A percentile compares a stretch with the other conserved stretches of the same genome.
Conservation (phyloP, 2,888 invertebrate species). For the Acanthopleura granulata region DNA sequence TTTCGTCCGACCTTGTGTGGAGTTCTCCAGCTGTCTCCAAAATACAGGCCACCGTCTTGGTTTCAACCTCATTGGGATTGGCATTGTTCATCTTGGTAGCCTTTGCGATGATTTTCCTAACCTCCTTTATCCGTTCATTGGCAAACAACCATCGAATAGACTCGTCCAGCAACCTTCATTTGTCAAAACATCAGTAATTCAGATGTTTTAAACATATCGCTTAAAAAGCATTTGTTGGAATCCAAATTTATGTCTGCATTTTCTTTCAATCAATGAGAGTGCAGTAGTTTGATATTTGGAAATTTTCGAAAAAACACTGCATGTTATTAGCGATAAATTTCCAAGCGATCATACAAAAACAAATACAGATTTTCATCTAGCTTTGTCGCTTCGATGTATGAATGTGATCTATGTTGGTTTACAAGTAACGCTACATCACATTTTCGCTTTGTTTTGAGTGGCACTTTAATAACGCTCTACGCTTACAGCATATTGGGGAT, state of each 20-base stretch:
- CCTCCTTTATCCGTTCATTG: neutral
- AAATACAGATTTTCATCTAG: no score
- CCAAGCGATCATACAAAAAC: no score
- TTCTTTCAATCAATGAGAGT: neutral
- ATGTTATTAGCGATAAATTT: no score
- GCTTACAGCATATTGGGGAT: conserved; percentile 1
- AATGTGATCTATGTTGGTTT: no score
- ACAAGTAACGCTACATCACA: no score
- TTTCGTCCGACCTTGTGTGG: neutral
- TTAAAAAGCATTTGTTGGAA: neutral
- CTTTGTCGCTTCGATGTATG: no score
- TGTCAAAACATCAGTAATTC: no score
- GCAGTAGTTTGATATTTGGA: no score
- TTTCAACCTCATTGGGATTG: neutral
- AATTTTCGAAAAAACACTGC: no score
- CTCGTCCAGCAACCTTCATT: neutral
- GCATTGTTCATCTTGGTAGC: neutral
- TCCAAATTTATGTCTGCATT: neutral
- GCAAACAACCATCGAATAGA: neutral
- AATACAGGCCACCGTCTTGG: neutral
- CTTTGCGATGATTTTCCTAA: neutral
- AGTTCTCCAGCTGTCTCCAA: neutral
- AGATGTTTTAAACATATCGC: no score
- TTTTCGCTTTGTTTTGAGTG: no score
- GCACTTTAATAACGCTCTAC: no score